Percentiles rank a stretch among this genome's conserved stretches.
Evolutionary conservation across 2,113 vertebrate genomes (phyloP).

Genomic region (cattle (Bos taurus)): ARS-UCD2.0 NC_037357.1:91679501-91680000

Average conservation of each 20-base stretch:
- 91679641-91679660: not conserved
- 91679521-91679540: not conserved
- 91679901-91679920: conserved; percentile 29
- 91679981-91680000: not conserved
- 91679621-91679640: conserved; percentile 34
- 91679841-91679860: not conserved
- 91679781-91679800: not conserved
- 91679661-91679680: conserved; percentile 22
- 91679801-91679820: not conserved
- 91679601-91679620: not conserved
- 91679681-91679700: conserved; percentile 25
- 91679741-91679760: conserved; percentile 12
- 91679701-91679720: conserved; percentile 4
- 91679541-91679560: conserved; percentile 26
- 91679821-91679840: not conserved
- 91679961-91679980: conserved; percentile 24
- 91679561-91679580: not conserved
- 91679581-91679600: conserved; percentile 30
- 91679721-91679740: conserved; percentile 7
- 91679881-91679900: conserved; percentile 16
- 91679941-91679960: not conserved
- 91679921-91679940: conserved; percentile 36
- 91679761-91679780: not conserved
- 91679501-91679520: conserved; percentile 18
- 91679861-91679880: conserved; percentile 20